These are phyloP conservation scores for Oxyteleia sp. DNA, from an alignment of 2,888 invertebrate species.

Conservation along the genomic window DNA sequence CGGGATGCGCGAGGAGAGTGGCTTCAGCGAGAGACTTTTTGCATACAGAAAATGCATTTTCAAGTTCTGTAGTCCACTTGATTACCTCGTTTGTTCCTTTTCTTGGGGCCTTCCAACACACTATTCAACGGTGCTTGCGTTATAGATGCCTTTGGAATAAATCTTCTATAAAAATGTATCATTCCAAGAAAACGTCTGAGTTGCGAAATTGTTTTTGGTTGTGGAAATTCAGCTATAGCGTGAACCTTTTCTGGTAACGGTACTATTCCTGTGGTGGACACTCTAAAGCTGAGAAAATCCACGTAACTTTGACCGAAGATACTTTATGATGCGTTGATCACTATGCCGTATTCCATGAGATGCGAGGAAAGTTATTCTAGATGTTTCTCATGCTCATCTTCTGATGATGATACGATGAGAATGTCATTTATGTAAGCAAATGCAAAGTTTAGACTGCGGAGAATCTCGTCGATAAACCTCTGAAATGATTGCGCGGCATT, in stretches of 20 bases:
- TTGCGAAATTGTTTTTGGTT: constrained; percentile 79
- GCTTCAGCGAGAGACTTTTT: not conserved
- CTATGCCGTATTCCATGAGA: constrained; percentile 54
- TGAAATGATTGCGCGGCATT: constrained; percentile 79
- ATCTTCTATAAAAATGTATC: constrained; percentile 84
- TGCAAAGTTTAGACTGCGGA: constrained; percentile 61
- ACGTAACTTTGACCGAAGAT: constrained; percentile 77
- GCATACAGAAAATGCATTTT: too few relatives aligned
- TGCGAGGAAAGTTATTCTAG: constrained; percentile 48
- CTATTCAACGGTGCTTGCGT: constrained; percentile 81
- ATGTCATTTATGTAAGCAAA: constrained; percentile 70
- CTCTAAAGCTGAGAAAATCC: constrained; percentile 78
- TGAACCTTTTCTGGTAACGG: constrained; percentile 77
- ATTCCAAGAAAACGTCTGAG: constrained; percentile 83
- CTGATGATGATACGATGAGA: constrained; percentile 18
- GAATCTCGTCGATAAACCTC: constrained; percentile 45
- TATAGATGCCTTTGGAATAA: constrained; percentile 81
- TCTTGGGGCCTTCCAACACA: too few relatives aligned
- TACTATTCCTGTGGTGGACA: constrained; percentile 67
- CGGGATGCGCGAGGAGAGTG: not conserved
- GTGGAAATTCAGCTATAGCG: constrained; percentile 76
- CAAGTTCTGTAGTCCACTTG: too few relatives aligned
- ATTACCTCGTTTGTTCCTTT: too few relatives aligned
- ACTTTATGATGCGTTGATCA: constrained; percentile 79
- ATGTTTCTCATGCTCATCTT: not conserved